phyloP scores from a whole-genome alignment of 2,113 vertebrate genomes.

The Campylorhamphus procurvoides region DNA sequence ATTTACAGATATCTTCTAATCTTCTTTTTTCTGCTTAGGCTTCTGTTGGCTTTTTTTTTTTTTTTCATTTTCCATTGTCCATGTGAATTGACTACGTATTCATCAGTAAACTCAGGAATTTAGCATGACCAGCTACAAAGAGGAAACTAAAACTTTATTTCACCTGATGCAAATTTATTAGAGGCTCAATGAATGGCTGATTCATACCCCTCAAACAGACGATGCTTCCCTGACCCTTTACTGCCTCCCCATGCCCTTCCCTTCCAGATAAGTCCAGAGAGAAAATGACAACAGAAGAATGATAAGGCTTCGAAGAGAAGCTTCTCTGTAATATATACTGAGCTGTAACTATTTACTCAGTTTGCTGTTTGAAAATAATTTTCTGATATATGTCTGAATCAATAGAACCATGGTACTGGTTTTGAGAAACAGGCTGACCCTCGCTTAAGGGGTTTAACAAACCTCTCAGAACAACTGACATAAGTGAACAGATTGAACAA shows the following conservation, averaged over 20 bases:
- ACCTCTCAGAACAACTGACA: slow-evolving; percentile 12
- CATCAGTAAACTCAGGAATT: background rate
- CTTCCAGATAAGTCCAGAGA: background rate
- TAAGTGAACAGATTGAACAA: slow-evolving; percentile 54
- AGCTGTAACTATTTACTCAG: background rate
- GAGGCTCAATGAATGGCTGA: background rate
- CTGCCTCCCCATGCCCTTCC: background rate
- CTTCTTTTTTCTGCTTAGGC: background rate
- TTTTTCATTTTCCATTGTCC: background rate
- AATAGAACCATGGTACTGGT: background rate
- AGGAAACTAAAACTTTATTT: background rate
- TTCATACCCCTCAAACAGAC: background rate
- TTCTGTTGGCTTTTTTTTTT: background rate
- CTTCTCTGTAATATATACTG: background rate
- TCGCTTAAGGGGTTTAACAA: slow-evolving; percentile 69
- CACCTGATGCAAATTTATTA: background rate
- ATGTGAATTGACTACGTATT: background rate
- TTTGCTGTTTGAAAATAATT: slow-evolving; percentile 36
- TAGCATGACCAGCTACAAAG: background rate
- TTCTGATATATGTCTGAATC: slow-evolving; percentile 25
- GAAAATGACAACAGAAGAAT: background rate
- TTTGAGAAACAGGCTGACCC: slow-evolving; percentile 57
- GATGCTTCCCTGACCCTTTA: background rate
- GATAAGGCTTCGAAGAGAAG: background rate
- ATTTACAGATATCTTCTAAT: background rate